A percentile compares a stretch with the other conserved stretches of the same genome.
phyloP scores from a whole-genome alignment of 2,888 invertebrate species.

The Leptogaster cylindrica region DNA sequence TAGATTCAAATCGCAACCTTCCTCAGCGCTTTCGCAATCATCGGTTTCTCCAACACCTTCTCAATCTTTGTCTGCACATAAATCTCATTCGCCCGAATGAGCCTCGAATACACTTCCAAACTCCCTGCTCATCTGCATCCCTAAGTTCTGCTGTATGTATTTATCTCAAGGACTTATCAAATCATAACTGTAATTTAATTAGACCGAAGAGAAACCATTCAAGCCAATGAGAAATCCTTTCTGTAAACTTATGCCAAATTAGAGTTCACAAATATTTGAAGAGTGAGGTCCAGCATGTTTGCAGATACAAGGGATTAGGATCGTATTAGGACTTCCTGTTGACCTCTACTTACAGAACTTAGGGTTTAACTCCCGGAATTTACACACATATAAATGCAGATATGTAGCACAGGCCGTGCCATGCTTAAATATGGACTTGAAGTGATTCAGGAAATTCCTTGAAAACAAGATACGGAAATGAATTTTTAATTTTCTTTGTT shows the following conservation, averaged over 20 bases:
- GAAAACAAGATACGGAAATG: too few relatives aligned
- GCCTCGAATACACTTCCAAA: not conserved
- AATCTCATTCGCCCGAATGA: not conserved
- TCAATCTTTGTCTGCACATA: too few relatives aligned
- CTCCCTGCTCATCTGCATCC: conserved; percentile 7
- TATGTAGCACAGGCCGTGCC: too few relatives aligned
- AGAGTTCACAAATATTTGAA: conserved; percentile 40
- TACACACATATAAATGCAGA: not conserved
- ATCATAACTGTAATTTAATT: conserved; percentile 42
- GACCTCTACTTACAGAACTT: conserved; percentile 7
- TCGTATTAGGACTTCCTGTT: conserved; percentile 28
- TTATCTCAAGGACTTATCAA: conserved; percentile 39
- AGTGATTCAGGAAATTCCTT: too few relatives aligned
- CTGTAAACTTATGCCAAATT: conserved; percentile 27
- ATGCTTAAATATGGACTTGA: too few relatives aligned
- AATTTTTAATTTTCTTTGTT: too few relatives aligned
- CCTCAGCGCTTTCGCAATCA: too few relatives aligned
- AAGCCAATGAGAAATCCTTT: conserved; percentile 22
- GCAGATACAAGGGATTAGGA: conserved; percentile 21
- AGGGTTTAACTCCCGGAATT: not conserved
- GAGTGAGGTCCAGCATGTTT: conserved; percentile 13
- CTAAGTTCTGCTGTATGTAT: too few relatives aligned
- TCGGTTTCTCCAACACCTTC: too few relatives aligned
- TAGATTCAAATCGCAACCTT: too few relatives aligned
- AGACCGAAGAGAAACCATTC: conserved; percentile 35